Evolutionary conservation across 2,888 invertebrate genomes (phyloP).

Genomic region (Drosophila subsilvestris): DNA sequence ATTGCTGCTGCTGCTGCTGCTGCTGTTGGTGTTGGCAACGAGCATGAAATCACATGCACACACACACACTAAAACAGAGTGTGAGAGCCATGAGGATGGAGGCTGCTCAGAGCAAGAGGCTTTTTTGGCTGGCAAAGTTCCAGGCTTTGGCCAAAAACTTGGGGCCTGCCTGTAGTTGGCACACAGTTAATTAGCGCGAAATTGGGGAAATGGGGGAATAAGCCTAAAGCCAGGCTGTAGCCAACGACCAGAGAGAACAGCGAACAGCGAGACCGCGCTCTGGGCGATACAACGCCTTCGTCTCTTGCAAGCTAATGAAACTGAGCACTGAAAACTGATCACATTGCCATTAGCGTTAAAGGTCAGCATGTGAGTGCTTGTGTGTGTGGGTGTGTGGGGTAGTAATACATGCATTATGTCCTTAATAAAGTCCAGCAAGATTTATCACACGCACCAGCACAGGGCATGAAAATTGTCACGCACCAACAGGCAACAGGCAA

Average conservation of each 20-base stretch:
- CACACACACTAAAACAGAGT: slow-evolving; percentile 30
- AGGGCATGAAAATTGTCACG: slow-evolving; percentile 61
- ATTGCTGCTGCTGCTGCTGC: slow-evolving; percentile 1
- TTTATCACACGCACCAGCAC: slow-evolving; percentile 58
- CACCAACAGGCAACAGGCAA: slow-evolving; percentile 47
- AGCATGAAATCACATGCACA: slow-evolving; percentile 73
- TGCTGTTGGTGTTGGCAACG: slow-evolving; percentile 58
- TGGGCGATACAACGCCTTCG: slow-evolving; percentile 13
- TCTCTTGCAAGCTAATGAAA: slow-evolving; percentile 70
- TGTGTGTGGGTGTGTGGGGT: slow-evolving; percentile 20
- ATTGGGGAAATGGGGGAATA: slow-evolving; percentile 50
- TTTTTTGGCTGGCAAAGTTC: slow-evolving; percentile 62
- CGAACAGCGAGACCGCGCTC: slow-evolving; percentile 5
- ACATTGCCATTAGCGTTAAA: slow-evolving; percentile 62
- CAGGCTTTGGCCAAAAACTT: slow-evolving; percentile 46
- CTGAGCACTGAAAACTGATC: slow-evolving; percentile 65
- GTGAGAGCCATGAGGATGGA: background rate
- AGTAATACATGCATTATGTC: slow-evolving; percentile 65
- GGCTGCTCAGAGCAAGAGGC: too few relatives aligned
- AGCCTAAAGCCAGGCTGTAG: slow-evolving; percentile 23
- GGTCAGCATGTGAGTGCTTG: slow-evolving; percentile 42
- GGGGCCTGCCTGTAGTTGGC: slow-evolving; percentile 54
- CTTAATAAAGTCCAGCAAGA: slow-evolving; percentile 55
- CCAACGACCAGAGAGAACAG: slow-evolving; percentile 5
- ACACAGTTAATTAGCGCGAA: slow-evolving; percentile 78